Evolutionary conservation across 2,113 vertebrate species (phyloP), one percentile per base, ranked within the genome.

Genomic region (Podilymbus podiceps): DNA sequence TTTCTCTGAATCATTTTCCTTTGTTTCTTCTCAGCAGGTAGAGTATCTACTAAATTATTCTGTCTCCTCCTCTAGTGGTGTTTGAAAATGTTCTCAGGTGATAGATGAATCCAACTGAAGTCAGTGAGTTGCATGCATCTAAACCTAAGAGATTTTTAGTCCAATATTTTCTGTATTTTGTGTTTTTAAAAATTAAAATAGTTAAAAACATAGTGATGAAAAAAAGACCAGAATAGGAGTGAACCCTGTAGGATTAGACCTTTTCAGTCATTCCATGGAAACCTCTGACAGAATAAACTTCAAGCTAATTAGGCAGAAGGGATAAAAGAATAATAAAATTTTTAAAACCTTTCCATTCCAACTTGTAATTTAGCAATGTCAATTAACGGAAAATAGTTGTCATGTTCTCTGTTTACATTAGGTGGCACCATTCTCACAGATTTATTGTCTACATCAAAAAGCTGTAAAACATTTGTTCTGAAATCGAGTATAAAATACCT

Each of bases 371-470:
- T 40, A 55, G 46, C 16, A 42, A 11, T 2, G 15, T 47, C 17
- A 35, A 23, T 35, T 30, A 55, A 66, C 0, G 13, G 56, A 58
- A 87, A 82, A 52, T 6, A 35, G 35, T 27, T 87, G 85, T 52
- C 31, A 30, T 90, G 23, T 85, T 95, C 92, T 81, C 56, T 94
- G 15, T 38, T 75, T 94, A 96, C 98, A 87, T 95, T 92, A 98
- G 98, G 94, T 98, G 98, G 98, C 97, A 96, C 88, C 60, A 94
- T 97, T 40, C 55, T 78, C 97, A 94, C 85, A 85, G 93, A 92
- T 73, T 88, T 47, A 93, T 80, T 60, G 49, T 42, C 93, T 89
- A 79, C 5, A 13, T 55, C n/a, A 47, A 87, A 68, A 86, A 87
- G 15, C n/a, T 59, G 15, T 10, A 40, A 73, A 85, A 40, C 11